phyloP scores from a whole-genome alignment of 2,888 invertebrate species.

The Dendrolimus houi region DNA sequence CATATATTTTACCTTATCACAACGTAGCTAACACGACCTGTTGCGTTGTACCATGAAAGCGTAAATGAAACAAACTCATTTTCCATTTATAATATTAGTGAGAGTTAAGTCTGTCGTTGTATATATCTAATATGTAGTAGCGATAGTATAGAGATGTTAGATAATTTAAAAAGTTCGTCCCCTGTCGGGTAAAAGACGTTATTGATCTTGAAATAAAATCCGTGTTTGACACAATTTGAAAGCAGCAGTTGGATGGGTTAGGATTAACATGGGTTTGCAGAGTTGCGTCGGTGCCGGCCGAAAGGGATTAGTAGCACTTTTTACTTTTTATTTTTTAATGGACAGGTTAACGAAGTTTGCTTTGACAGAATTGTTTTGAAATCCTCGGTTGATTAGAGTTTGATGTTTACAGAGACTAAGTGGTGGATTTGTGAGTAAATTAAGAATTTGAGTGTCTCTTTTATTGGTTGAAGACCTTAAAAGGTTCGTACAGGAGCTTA shows the following conservation, averaged over 20 bases:
- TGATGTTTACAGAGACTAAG: conserved; percentile 3
- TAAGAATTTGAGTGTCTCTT: background rate
- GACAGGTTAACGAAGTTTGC: conserved; percentile 21
- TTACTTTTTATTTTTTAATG: conserved; percentile 17
- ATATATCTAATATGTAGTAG: too few relatives aligned
- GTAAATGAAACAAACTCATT: too few relatives aligned
- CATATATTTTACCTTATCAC: too few relatives aligned
- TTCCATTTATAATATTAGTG: too few relatives aligned
- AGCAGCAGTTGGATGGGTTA: conserved; percentile 7
- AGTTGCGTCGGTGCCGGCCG: conserved; percentile 11
- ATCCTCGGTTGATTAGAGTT: conserved; percentile 4
- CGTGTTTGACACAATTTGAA: conserved; percentile 8
- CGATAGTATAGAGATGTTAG: too few relatives aligned
- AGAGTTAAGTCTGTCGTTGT: too few relatives aligned
- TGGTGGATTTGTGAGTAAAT: background rate
- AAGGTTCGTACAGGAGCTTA: too few relatives aligned
- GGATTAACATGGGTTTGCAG: conserved; percentile 23
- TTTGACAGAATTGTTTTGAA: conserved; percentile 17
- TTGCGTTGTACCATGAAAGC: too few relatives aligned
- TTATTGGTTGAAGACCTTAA: too few relatives aligned
- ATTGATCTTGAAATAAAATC: background rate
- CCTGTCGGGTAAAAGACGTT: too few relatives aligned
- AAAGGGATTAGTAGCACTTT: conserved; percentile 22
- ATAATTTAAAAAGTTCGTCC: too few relatives aligned
- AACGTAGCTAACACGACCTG: too few relatives aligned